Evolutionary conservation across 2,888 invertebrate species (phyloP), one percentile per base, ranked within the genome.

Genomic region (Diachrysia chrysitis): DNA sequence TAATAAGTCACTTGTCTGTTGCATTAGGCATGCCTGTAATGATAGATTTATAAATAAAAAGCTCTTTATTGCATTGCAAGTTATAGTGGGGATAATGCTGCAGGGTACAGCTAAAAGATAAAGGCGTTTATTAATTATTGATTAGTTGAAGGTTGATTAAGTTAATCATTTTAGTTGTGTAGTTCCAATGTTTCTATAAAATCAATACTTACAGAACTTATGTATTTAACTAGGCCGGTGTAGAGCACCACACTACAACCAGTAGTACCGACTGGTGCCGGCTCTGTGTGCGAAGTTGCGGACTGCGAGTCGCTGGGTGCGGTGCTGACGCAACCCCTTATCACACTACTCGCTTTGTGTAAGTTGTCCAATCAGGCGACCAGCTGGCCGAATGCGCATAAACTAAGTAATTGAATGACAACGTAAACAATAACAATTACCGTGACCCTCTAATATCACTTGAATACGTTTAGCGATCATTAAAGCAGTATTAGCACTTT

Each of bases 401-500:
- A 51, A 56, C 21, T 58, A 35, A 21, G 46, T 37, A 58, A 58
- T 66, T 14, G 29, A 58, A 32, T 55, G 1, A 9, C 9, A 23
- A 48, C 29, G 67, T 57, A 59, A 68, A 64, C 73, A 64, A 76
- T 76, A 70, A 76, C 60, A 76, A 76, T 71, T 64, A 56, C 56
- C 61, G 71, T 71, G 63, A 53, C 72, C 59, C 29, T 12, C 23
- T 25, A 29, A 16, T 62, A 64, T 9, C 58, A 62, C 16, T 5
- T 37, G 3, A 37, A 37, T 37, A 37, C 37, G 37, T 16, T 37
- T 16, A 37, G 32, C 37, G 14, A 37, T 5, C 37, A 37, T 37
- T 32, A 32, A 25, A 25, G 25, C 25, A 25, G 25, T 25, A 25
- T 25, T 32, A 32, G 10, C 2, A 32, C 32, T 32, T 10, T 32